Base-by-base conservation (phyloP, 2,113 vertebrate genomes). In the Cromileptes altivelis region DNA sequence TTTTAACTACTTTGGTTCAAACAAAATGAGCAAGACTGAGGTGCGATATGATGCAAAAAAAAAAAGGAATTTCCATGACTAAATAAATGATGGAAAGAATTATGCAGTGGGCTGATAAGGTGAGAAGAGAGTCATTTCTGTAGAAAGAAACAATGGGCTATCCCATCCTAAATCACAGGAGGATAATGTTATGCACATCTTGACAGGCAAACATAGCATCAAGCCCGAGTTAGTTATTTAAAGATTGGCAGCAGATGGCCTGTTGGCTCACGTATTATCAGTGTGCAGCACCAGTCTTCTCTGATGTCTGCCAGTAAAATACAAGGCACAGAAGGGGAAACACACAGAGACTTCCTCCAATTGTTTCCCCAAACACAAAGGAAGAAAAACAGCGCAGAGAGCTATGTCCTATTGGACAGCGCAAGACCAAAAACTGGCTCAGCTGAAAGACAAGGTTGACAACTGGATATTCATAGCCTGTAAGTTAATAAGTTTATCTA, bases 361-460 rank as follows among this genome's bases (percentile, higher is more conserved):
- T 89, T 91, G 82, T 93, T 70, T 68, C 10, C 3, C 25, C 3
- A 23, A 79, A 80, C n/a, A 82, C 7, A 82, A 82, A 53, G 27
- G 57, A 71, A 60, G 50, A 67, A 63, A 55, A 67, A 83, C 65
- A 11, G 8, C 21, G 23, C 57, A 30, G 74, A 67, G 56, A 70
- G 23, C 17, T 47, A 12, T n/a, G 11, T 74, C 62, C 30, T 19
- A 1, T 67, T 64, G 25, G 49, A 57, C 15, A 58, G 30, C 10
- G 11, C 17, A 70, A 52, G 37, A 65, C 64, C 53, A 64, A 84
- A 47, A 37, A 21, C 27, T 17, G 19, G n/a, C 49, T 72, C 27
- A 84, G 0, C 68, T 53, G 17, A 82, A 80, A 70, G n/a, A 75
- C n/a, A 1, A 27, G 6, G 8, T 40, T 75, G 1, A 9, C 21